Evolutionary conservation across 2,797 vertebrate species (phyloP).

Genomic region (Epinephelus coioides): DNA sequence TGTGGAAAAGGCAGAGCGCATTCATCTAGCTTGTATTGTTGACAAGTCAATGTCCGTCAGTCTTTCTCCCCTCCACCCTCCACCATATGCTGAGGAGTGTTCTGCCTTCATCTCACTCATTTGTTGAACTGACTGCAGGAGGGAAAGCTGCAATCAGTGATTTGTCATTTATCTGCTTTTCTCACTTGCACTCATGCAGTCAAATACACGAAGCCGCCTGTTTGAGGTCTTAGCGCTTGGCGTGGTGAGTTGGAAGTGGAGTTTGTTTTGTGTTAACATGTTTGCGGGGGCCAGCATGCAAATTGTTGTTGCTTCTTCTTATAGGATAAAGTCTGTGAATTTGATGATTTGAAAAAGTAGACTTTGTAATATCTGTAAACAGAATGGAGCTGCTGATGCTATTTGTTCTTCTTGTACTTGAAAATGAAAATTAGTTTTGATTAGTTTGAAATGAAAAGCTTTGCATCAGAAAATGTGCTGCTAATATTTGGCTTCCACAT

Average conservation of each 20-base stretch:
- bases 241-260: constrained; percentile 80
- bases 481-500: background rate
- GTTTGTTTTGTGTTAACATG: constrained; percentile 24
- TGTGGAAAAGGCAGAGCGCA: constrained; percentile 60
- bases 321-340: background rate
- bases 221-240: constrained; percentile 87
- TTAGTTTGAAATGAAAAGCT: background rate
- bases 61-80: constrained; percentile 45
- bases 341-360: background rate
- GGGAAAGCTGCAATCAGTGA: constrained; percentile 43
- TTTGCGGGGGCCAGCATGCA: constrained; percentile 1
- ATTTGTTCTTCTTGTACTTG: background rate
- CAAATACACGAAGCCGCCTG: constrained; percentile 81
- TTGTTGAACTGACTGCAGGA: constrained; percentile 49
- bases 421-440: background rate
- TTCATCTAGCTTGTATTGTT: constrained; percentile 55
- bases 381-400: background rate
- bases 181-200: constrained; percentile 74
- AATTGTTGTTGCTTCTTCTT: background rate
- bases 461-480: background rate
- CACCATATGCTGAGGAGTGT: constrained; percentile 33
- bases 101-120: constrained; percentile 46
- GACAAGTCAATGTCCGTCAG: constrained; percentile 48
- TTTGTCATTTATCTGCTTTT: constrained; percentile 41
- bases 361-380: background rate